Conservation (phyloP, 2,113 vertebrate species). For the Cacatua alba region DNA sequence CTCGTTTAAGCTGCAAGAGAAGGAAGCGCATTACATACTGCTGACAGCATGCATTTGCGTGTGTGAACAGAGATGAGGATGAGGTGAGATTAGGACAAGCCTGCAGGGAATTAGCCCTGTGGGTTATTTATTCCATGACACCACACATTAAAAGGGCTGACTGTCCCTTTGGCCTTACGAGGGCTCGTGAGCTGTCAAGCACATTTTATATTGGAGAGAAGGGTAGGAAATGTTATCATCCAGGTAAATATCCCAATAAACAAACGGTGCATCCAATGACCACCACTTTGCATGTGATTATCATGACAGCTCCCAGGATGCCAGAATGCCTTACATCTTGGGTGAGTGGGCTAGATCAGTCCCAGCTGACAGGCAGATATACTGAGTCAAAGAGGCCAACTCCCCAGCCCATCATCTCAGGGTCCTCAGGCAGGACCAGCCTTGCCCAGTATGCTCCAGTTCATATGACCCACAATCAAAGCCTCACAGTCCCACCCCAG, state of each 20-base stretch:
- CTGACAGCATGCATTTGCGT: not conserved
- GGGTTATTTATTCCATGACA: constrained; percentile 65
- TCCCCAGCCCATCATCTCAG: not conserved
- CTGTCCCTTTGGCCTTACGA: not conserved
- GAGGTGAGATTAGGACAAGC: constrained; percentile 59
- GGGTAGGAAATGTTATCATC: not conserved
- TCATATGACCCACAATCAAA: accelerated
- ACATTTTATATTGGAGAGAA: not conserved
- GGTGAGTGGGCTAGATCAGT: not conserved
- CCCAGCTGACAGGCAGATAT: not conserved
- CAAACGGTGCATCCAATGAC: not conserved
- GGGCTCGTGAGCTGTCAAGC: constrained; percentile 10
- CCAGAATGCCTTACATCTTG: not conserved
- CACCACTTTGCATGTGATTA: not conserved
- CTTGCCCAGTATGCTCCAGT: not conserved
- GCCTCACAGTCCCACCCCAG: not conserved
- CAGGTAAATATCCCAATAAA: not conserved
- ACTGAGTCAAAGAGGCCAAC: not conserved
- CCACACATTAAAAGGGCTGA: constrained; percentile 56
- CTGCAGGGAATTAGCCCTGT: constrained; percentile 55
- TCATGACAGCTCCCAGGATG: not conserved
- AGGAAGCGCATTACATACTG: not conserved
- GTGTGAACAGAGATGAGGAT: constrained; percentile 37
- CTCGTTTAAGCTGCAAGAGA: not conserved
- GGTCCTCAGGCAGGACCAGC: not conserved